Evolutionary conservation across 2,888 invertebrate species (phyloP), one percentile per base, ranked within the genome.

Genomic region (Bombylius major): DNA sequence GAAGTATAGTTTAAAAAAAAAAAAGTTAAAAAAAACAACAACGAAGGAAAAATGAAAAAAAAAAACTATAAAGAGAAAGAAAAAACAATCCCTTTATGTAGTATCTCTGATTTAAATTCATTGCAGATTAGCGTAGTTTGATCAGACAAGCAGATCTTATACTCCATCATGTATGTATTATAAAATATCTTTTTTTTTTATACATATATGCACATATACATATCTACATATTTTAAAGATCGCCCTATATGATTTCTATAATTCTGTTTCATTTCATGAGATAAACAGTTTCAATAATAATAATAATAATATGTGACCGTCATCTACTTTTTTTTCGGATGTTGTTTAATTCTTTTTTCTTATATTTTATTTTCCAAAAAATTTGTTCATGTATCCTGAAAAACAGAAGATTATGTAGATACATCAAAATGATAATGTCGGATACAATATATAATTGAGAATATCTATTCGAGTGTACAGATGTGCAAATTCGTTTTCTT

Each of bases 71-170:
- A 42, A 11, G 11, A 42, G 4, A 11, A 42, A 42, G 11, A 11
- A 42, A 11, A 42, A 11, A 34, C 23, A 34, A 54, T 54, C 54
- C 50, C 54, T 54, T 33, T 9, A 23, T 13, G 32, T 50, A 8
- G 36, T 36, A 14, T 56, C 53, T 45, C 56, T 54, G 59, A 57
- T 57, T 59, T 59, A 57, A 59, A 59, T 59, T 59, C 59, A 59
- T 59, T 57, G 59, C 56, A 59, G 59, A 59, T 59, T 59, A 59
- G 59, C 57, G 59, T 57, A 59, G 59, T 59, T 57, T 56, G 59
- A 57, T 59, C 59, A 59, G 59, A 59, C 59, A 59, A 59, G 57
- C 59, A 57, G 56, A 59, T 59, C 57, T 47, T 44, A 42, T 36
- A 42, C 12, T 45, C 32, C 36, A 50, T 54, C 44, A 47, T 33